Base-by-base conservation (phyloP, 2,888 invertebrate species). In the Sminthurides aquaticus region DNA sequence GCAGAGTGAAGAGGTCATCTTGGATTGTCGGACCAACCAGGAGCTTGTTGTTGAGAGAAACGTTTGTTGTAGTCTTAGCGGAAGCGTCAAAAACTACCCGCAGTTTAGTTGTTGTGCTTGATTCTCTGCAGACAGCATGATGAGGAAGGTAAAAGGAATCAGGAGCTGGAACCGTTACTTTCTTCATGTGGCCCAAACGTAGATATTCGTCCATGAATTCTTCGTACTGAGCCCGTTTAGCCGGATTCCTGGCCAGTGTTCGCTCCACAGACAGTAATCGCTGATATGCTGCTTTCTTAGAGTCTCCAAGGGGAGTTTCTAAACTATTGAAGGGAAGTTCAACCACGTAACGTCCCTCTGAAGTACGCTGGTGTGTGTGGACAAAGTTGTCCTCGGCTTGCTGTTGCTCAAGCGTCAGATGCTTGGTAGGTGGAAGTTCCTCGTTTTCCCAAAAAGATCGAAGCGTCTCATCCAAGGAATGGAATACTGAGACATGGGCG, bases 81-180 rank as follows among this genome's bases (percentile, higher is more conserved):
- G 75, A 77, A 8, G 69, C 76, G 60, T 77, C 75, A 60, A 75
- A 77, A 2, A 77, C 77, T 0, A 76, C 74, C n/a, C 76, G 68
- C 20, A 76, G 52, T 62, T 76, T 76, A 0, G 76, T 76, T 1
- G 75, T 75, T 0, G 68, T 55, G 60, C 74, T 75, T 5, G 65
- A 55, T 29, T 69, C 70, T 20, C 71, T 70, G 1, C 74, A 22
- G 2, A 77, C 76, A 5, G 67, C 65, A 62, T 76, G 75, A 67
- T 77, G 77, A 3, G 76, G 75, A 49, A 77, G 56, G 62, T 75
- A 77, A 65, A 60, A 62, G 2, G 54, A 54, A 27, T 49, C 27
- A 11, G n/a, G 27, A 20, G 60, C 29, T n/a, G 62, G 55, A 2
- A 43, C 22, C 34, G 66, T 60, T n/a, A 71, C 64, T 43, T 58